Conservation (phyloP, 2,113 vertebrate genomes). For the Chlorodrepanis virens region DNA sequence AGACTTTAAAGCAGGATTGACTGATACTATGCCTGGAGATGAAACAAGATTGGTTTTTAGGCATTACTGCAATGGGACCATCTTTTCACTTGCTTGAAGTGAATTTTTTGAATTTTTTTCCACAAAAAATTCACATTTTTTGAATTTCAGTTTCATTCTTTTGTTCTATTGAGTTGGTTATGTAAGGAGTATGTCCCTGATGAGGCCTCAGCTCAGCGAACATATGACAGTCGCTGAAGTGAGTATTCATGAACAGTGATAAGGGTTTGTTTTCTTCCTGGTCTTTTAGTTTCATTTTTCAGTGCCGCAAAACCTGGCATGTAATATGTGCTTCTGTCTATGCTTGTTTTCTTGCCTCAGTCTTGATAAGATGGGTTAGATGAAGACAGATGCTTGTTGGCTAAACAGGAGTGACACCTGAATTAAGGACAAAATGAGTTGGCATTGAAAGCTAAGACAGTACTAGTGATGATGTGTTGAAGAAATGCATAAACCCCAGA, state of each 20-base stretch:
- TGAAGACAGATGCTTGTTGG: neutral
- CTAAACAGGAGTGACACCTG: neutral
- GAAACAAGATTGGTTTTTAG: neutral
- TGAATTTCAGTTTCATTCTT: neutral
- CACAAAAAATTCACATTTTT: neutral
- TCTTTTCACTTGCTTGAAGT: neutral
- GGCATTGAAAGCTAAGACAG: neutral
- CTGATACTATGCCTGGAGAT: neutral
- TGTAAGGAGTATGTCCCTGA: neutral
- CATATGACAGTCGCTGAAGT: neutral
- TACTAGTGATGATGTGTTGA: neutral
- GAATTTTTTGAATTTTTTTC: no score
- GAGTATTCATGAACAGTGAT: neutral
- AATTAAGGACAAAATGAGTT: neutral
- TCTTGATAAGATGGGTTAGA: neutral
- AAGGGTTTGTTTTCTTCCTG: neutral
- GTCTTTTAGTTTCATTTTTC: neutral
- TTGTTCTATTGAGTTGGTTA: neutral
- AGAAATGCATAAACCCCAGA: neutral
- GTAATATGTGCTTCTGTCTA: neutral
- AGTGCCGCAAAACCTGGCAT: neutral
- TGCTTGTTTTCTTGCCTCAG: neutral
- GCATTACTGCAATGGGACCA: neutral
- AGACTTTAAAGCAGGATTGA: neutral
- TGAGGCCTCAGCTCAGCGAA: neutral